Evolutionary conservation across 2,113 vertebrate genomes (phyloP).

Genomic region (Alectura lathami): DNA sequence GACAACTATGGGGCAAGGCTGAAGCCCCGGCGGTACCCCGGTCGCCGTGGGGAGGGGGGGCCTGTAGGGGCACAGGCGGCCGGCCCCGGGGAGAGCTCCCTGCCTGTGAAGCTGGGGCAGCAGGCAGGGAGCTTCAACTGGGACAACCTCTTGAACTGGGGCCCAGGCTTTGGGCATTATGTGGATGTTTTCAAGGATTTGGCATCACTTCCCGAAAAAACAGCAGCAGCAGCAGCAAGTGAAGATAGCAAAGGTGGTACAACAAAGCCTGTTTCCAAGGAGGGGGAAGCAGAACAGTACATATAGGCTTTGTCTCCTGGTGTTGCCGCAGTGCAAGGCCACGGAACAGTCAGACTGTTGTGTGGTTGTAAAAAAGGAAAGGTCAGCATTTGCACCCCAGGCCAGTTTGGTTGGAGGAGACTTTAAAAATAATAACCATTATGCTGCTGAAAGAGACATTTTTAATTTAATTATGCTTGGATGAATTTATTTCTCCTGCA

Average conservation of each 20-base stretch:
- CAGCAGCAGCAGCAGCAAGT: slow-evolving; percentile 69
- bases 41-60: slow-evolving; percentile 86
- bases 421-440: slow-evolving; percentile 76
- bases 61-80: slow-evolving; percentile 74
- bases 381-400: slow-evolving; percentile 62
- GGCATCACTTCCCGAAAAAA: slow-evolving; percentile 92
- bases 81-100: slow-evolving; percentile 77
- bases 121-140: slow-evolving; percentile 91
- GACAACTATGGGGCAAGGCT: slow-evolving; percentile 87
- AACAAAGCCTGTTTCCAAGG: slow-evolving; percentile 83
- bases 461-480: slow-evolving; percentile 75
- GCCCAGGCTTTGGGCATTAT: slow-evolving; percentile 95
- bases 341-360: slow-evolving; percentile 22
- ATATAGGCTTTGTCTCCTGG: slow-evolving; percentile 81
- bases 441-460: slow-evolving; percentile 80
- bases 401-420: slow-evolving; percentile 74
- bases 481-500: slow-evolving; percentile 75
- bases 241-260: slow-evolving; percentile 89
- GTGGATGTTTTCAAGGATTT: slow-evolving; percentile 98
- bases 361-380: slow-evolving; percentile 44
- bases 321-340: neutral
- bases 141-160: slow-evolving; percentile 99
- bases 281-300: slow-evolving; percentile 93
- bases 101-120: slow-evolving; percentile 86
- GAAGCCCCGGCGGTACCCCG: slow-evolving; percentile 90